Percentiles rank a stretch among this genome's conserved stretches.
Conservation (phyloP, 2,113 vertebrate species). For the Oxygymnocypris stewartii region DNA sequence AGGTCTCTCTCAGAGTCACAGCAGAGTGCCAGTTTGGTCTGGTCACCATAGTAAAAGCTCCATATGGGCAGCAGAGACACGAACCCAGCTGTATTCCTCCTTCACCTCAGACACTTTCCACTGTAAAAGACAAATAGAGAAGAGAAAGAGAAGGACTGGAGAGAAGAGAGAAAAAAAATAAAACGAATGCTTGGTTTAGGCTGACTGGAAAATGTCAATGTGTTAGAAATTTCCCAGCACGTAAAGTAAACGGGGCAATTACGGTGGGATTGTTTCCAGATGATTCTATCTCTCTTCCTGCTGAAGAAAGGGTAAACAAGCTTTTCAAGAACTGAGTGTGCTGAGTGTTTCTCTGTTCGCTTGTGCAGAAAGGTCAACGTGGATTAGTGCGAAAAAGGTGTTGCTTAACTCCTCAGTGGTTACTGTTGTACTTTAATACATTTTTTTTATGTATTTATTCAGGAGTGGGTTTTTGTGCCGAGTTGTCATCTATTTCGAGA, state of each 20-base stretch:
- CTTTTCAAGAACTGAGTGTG: constrained; percentile 51
- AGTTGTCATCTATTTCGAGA: constrained; percentile 45
- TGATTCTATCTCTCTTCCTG: constrained; percentile 61
- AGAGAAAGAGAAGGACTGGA: neutral
- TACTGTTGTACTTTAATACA: constrained; percentile 32
- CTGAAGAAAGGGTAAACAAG: constrained; percentile 58
- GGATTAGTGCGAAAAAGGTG: constrained; percentile 7
- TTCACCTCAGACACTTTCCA: constrained; percentile 56
- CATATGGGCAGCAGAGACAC: constrained; percentile 35
- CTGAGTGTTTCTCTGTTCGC: constrained; percentile 45
- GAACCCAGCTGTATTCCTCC: constrained; percentile 3
- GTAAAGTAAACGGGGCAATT: constrained; percentile 67
- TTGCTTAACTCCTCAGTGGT: constrained; percentile 33
- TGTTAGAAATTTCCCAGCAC: constrained; percentile 69
- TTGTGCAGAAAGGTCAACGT: constrained; percentile 41
- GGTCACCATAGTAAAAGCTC: constrained; percentile 34
- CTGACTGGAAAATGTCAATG: constrained; percentile 64
- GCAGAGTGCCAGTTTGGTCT: constrained; percentile 20
- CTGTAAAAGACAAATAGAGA: constrained; percentile 50
- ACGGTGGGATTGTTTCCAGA: constrained; percentile 68
- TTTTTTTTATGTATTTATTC: neutral
- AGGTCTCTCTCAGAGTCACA: constrained; percentile 43
- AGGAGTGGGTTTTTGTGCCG: constrained; percentile 28
- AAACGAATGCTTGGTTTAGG: constrained; percentile 39
- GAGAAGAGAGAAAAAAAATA: neutral